Conservation (phyloP, 2,888 invertebrate genomes). For the Notodonta dromedarius region DNA sequence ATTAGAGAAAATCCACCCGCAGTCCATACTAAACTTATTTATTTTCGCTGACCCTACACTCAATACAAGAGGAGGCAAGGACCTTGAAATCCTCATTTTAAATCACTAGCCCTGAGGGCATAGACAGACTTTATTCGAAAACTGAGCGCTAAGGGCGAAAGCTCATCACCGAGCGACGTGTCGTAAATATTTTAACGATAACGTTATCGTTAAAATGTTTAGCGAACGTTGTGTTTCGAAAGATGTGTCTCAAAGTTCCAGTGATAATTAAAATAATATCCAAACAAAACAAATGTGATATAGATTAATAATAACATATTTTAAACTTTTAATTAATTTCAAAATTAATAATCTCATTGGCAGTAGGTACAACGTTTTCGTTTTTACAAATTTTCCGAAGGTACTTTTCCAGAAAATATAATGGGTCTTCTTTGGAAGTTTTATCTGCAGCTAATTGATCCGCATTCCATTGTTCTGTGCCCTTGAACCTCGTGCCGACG, state of each 20-base stretch:
- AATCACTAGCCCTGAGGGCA: conserved; percentile 16
- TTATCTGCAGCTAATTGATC: conserved; percentile 15
- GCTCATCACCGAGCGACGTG: neutral
- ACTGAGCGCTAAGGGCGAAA: conserved; percentile 5
- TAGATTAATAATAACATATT: too few species aligned
- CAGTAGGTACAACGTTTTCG: neutral
- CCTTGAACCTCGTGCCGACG: neutral
- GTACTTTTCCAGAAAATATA: conserved; percentile 5
- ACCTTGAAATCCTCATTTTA: conserved; percentile 22
- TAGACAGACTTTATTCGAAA: conserved; percentile 17
- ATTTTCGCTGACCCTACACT: conserved; percentile 14
- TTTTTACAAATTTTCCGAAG: neutral
- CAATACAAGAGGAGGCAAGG: conserved; percentile 8
- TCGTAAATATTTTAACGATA: too few species aligned
- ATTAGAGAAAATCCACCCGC: conserved; percentile 1
- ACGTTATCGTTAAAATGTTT: too few species aligned
- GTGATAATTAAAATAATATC: too few species aligned
- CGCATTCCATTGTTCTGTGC: neutral
- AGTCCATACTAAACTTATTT: neutral
- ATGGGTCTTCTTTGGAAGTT: conserved; percentile 9
- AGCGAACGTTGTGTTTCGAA: too few species aligned
- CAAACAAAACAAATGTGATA: too few species aligned
- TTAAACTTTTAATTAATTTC: too few species aligned
- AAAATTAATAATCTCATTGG: too few species aligned
- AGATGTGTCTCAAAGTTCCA: too few species aligned